A percentile compares a stretch with the other conserved stretches of the same genome.
Evolutionary conservation across 2,113 vertebrate genomes (phyloP).

Genomic region (Copsychus sechellarum): DNA sequence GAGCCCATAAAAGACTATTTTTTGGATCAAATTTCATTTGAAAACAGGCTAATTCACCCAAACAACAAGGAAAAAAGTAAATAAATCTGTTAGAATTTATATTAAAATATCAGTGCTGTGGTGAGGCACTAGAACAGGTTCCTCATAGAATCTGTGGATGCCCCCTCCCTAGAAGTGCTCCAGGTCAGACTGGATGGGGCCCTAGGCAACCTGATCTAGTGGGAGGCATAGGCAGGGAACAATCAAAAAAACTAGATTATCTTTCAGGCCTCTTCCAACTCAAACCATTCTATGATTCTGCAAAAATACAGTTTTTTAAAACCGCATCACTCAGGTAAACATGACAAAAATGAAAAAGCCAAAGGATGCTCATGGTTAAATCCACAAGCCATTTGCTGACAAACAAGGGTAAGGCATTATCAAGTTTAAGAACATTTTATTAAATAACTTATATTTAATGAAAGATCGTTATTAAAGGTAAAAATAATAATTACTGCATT

Average conservation of each 20-base stretch:
- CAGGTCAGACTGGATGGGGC: not conserved
- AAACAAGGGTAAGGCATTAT: not conserved
- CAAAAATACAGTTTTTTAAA: not conserved
- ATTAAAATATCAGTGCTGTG: not conserved
- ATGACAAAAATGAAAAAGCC: not conserved
- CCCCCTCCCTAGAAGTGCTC: not conserved
- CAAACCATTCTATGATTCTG: not conserved
- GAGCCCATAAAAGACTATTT: not conserved
- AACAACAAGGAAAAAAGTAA: not conserved
- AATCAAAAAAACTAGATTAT: not conserved
- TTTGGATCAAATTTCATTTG: not conserved
- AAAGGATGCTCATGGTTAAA: not conserved
- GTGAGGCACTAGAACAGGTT: not conserved
- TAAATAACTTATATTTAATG: not conserved
- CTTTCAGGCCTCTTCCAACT: not conserved
- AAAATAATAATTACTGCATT: not conserved
- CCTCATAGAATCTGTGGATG: not conserved
- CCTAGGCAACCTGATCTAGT: not conserved
- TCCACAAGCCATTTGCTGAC: not conserved
- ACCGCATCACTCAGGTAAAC: not conserved
- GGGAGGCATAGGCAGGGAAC: too few species aligned
- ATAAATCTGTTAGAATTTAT: not conserved
- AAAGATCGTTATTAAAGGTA: not conserved
- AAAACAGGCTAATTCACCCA: not conserved
- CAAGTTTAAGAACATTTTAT: not conserved